phyloP scores from a whole-genome alignment of 2,797 vertebrate species.

The Jordanella pulchra region DNA sequence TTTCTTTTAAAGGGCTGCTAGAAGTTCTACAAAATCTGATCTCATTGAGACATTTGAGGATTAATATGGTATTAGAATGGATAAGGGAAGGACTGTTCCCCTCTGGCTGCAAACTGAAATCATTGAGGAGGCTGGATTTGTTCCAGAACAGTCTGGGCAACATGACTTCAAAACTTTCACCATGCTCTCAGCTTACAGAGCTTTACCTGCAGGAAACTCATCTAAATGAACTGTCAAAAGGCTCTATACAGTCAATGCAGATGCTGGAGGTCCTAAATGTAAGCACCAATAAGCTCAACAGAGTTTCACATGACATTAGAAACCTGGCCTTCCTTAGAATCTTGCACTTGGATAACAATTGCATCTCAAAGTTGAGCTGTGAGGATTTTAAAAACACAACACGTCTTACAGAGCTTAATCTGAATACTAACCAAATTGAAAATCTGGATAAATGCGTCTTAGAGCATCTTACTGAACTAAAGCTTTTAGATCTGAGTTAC shows the following conservation, averaged over 20 bases:
- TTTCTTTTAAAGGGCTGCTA: background rate
- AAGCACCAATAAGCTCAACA: background rate
- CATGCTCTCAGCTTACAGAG: constrained; percentile 23
- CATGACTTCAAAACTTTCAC: background rate
- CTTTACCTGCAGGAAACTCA: background rate
- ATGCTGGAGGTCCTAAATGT: background rate
- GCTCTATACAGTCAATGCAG: constrained; percentile 11
- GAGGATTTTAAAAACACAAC: constrained; percentile 20
- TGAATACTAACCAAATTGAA: constrained; percentile 3
- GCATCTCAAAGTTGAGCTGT: constrained; percentile 14
- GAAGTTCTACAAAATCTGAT: constrained; percentile 6
- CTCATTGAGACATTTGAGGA: constrained; percentile 17
- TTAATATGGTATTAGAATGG: background rate
- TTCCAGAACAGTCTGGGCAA: background rate
- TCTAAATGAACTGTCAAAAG: background rate
- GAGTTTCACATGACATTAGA: constrained; percentile 20
- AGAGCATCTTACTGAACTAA: constrained; percentile 4
- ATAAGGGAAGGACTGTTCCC: constrained; percentile 15
- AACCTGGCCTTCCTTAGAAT: constrained; percentile 19
- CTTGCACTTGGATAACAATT: constrained; percentile 14
- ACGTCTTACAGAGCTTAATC: constrained; percentile 10
- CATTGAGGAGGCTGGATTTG: constrained; percentile 21
- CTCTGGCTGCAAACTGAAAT: constrained; percentile 15
- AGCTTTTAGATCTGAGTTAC: constrained; percentile 8
- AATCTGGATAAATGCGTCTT: constrained; percentile 23